Percentiles rank a stretch among this genome's conserved stretches.
Evolutionary conservation across 2,888 invertebrate species (phyloP).

Genomic region (Proisotoma minuta): DNA sequence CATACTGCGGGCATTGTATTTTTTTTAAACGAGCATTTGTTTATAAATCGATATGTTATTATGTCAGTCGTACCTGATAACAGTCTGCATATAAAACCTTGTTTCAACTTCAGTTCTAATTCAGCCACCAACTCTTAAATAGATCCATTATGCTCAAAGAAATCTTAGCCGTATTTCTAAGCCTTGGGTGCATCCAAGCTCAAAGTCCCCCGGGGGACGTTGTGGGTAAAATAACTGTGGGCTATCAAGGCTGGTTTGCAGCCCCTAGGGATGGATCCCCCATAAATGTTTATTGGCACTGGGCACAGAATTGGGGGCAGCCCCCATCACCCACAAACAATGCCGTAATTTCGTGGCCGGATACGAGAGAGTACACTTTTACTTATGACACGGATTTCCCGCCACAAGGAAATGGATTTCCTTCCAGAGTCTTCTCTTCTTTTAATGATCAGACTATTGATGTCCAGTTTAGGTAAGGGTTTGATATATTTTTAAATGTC

Average conservation of each 20-base stretch:
- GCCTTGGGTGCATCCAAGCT: no score
- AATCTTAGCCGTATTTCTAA: no score
- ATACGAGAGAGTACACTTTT: slow-evolving; percentile 1
- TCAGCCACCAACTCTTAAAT: no score
- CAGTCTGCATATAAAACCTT: no score
- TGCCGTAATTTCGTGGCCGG: background rate
- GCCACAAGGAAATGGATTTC: background rate
- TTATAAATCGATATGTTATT: no score
- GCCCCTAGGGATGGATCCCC: slow-evolving; percentile 5
- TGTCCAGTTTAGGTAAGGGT: slow-evolving; percentile 2
- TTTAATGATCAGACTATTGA: slow-evolving; percentile 5
- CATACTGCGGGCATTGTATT: no score
- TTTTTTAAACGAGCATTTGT: no score
- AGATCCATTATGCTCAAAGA: no score
- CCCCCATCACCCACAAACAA: background rate
- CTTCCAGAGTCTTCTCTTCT: slow-evolving; percentile 2
- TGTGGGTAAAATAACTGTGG: slow-evolving; percentile 11
- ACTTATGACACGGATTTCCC: background rate
- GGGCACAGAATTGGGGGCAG: background rate
- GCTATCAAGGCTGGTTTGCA: slow-evolving; percentile 12
- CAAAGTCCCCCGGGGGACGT: no score
- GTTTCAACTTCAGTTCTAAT: no score
- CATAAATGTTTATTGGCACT: slow-evolving; percentile 5
- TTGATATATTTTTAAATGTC: no score
- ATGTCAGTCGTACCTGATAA: no score